Base-by-base conservation (phyloP, 2,888 invertebrate species). In the Drosophila anceps region DNA sequence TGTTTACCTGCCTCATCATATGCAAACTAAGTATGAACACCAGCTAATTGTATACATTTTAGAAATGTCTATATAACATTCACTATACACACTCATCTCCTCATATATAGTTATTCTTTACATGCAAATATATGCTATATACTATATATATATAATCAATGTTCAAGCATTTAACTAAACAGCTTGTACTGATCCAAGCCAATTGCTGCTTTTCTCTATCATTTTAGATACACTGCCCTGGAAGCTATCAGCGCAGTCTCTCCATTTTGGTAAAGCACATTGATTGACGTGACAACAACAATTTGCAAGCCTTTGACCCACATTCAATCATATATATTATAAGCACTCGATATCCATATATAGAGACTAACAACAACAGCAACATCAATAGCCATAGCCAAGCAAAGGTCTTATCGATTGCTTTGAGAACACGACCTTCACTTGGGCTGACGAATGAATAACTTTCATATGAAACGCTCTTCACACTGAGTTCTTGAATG, bases 181-280 rank as follows among this genome's bases (percentile, higher is more conserved):
- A 70, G 72, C 69, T 72, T 80, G 48, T 64, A 82, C 68, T 83
- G 67, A 79, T 63, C 61, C 59, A 57, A 71, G 64, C 68, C 39
- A 69, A 39, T 74, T 43, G 76, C 61, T 61, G 71, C 71, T 80
- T 74, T 69, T 82, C 76, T 77, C 53, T 91, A 67, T 91, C 82
- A 76, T 91, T 91, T 75, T 90, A 91, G 92, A 82, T 91, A 74
- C 81, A 91, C 79, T 85, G 84, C 83, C 78, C 91, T 76, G 77
- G 82, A 65, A 72, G 69, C 63, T 81, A 73, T 75, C 83, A 81
- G 80, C 84, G 83, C 71, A 88, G 81, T 81, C 79, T 80, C 66
- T 81, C 76, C 35, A 73, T 73, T 62, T 76, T 74, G 87, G 89
- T 86, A 86, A 88, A 74, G 54, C 66, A 75, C 69, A 29, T 41